Evolutionary conservation across 2,888 invertebrate species (phyloP).

Genomic region (Euzophera pinguis): DNA sequence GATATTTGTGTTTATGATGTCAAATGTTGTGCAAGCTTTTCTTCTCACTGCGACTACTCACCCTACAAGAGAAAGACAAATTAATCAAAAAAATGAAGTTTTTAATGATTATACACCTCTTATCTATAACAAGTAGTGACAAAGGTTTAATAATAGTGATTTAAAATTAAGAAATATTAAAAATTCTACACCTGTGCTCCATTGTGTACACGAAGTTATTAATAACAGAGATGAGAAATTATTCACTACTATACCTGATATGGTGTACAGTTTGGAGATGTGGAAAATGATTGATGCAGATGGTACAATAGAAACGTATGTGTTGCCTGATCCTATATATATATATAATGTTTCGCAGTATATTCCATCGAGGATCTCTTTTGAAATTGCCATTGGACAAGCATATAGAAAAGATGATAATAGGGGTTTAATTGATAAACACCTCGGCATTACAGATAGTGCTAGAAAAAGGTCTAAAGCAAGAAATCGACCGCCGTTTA

Average conservation of each 20-base stretch:
- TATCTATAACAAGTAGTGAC: neutral
- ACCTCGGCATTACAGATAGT: neutral
- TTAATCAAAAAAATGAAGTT: neutral
- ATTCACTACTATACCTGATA: constrained; percentile 6
- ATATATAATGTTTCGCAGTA: neutral
- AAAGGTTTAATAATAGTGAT: neutral
- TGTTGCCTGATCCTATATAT: neutral
- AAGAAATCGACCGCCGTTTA: neutral
- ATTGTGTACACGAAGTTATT: neutral
- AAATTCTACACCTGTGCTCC: neutral
- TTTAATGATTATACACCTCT: neutral
- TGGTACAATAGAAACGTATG: neutral
- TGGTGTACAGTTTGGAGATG: neutral
- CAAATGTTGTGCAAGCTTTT: constrained; percentile 4
- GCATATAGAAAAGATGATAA: neutral
- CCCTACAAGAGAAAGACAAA: neutral
- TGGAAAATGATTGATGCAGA: neutral
- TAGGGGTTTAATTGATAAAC: neutral
- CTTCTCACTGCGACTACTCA: constrained; percentile 4
- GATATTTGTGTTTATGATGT: constrained; percentile 6
- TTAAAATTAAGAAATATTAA: neutral
- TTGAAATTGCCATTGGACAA: neutral
- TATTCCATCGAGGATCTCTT: constrained; percentile 5
- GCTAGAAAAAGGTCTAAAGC: neutral
- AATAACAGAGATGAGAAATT: neutral